Evolutionary conservation across 2,797 vertebrate species (phyloP).

Genomic region (Geotrypetes seraphini): DNA sequence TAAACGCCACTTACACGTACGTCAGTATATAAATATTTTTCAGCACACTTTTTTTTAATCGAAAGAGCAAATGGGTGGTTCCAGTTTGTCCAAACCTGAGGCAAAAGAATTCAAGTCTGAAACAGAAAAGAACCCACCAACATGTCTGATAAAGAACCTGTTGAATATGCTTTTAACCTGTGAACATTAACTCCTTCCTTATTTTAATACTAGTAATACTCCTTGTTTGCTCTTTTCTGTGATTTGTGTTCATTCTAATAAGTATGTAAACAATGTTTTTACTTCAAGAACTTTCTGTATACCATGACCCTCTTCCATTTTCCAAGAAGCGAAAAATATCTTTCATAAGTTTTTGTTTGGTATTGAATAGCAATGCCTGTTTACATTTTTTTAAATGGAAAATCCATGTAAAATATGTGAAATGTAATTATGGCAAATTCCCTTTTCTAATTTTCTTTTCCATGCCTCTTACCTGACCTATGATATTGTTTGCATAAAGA

Average conservation of each 20-base stretch:
- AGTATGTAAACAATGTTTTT: background rate
- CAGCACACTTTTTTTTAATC: too few species aligned
- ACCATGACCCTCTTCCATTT: too few species aligned
- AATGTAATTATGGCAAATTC: slow-evolving; percentile 7
- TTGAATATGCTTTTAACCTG: slow-evolving; percentile 6
- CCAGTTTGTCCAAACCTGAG: too few species aligned
- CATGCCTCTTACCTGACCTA: slow-evolving; percentile 9
- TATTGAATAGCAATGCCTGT: slow-evolving; percentile 5
- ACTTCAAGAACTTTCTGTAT: background rate
- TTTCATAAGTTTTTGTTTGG: background rate
- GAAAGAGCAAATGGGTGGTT: too few species aligned
- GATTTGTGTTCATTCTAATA: background rate
- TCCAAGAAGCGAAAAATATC: too few species aligned
- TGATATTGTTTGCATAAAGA: slow-evolving; percentile 13
- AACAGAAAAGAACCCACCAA: too few species aligned
- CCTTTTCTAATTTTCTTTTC: slow-evolving; percentile 10
- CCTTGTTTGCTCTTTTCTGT: background rate
- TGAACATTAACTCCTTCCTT: slow-evolving; percentile 1
- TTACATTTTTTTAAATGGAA: too few species aligned
- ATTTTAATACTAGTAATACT: too few species aligned
- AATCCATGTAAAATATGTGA: background rate
- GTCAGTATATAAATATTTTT: too few species aligned
- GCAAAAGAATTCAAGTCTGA: too few species aligned
- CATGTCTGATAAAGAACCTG: too few species aligned
- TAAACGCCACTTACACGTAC: too few species aligned